Evolutionary conservation across 2,113 vertebrate species (phyloP), one percentile per base, ranked within the genome.

Genomic region (Tetrax tetrax): DNA sequence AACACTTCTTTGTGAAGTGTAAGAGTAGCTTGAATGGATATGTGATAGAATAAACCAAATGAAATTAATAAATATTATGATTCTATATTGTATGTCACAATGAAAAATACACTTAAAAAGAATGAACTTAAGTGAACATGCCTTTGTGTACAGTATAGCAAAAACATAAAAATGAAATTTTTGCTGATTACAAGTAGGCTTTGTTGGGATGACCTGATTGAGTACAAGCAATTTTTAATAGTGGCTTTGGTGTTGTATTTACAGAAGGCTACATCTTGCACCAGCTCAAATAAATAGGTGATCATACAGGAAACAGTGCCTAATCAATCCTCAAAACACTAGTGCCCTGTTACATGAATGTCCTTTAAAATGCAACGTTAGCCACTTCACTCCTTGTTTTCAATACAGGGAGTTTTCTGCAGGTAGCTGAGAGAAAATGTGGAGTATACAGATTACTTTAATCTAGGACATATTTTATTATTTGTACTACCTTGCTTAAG

Each of bases 311-410:
- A 68, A 83, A 12, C 2, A 61, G 9, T 47, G 11, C 27, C 17
- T 38, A 51, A 51, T 51, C 23, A 60, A 65, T 31, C n/a, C 18
- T 77, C 33, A 71, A 24, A 80, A 57, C 8, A 6, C 21, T 25
- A 27, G 5, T 61, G 25, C 27, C 10, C 15, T 45, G 9, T 61
- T 37, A 65, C 0, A 0, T 41, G 14, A 23, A 23, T 7, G 16
- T 48, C 35, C 22, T 81, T 80, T 38, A 45, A 74, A 81, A 76
- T 76, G 16, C n/a, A 50, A 5, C 19, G 3, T 64, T 33, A 48
- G 19, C 22, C 10, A 13, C 70, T 85, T 70, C 3, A 1, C 2
- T 24, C 65, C 88, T 28, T 48, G 25, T 53, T 76, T 81, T 76
- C 65, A 60, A 72, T 60, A 25, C 7, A 68, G 27, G 14, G 8